Evolutionary conservation across 2,888 invertebrate species (phyloP).

Genomic region (Plagiodera versicolora): DNA sequence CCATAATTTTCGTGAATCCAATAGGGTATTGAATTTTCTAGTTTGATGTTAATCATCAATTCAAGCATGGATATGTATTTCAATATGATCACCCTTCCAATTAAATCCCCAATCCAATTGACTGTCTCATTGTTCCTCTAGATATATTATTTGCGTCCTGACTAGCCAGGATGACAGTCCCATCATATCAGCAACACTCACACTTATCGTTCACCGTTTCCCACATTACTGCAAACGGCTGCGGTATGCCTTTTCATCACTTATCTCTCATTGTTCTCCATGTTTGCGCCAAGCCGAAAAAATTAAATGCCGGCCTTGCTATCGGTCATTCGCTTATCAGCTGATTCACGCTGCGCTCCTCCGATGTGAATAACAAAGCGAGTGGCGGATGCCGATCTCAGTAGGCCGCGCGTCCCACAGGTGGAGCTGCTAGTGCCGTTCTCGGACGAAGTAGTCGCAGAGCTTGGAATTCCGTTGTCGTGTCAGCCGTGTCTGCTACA

Average conservation of each 20-base stretch:
- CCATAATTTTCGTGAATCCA: no score
- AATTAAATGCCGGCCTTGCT: slow-evolving; percentile 10
- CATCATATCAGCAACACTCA: background rate
- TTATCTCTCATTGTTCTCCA: slow-evolving; percentile 4
- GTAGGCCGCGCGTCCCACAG: slow-evolving; percentile 7
- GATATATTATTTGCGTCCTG: background rate
- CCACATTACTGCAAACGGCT: background rate
- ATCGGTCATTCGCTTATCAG: slow-evolving; percentile 21
- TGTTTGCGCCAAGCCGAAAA: slow-evolving; percentile 5
- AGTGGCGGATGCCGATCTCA: slow-evolving; percentile 14
- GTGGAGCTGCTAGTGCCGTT: slow-evolving; percentile 17
- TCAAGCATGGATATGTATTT: no score
- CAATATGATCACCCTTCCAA: no score
- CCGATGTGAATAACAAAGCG: slow-evolving; percentile 18
- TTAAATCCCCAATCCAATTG: no score
- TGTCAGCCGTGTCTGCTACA: slow-evolving; percentile 18
- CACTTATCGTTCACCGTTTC: background rate
- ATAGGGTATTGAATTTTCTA: no score
- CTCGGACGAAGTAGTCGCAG: slow-evolving; percentile 10
- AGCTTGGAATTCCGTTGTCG: slow-evolving; percentile 25
- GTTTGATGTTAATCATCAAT: no score
- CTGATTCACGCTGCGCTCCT: background rate
- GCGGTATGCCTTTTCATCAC: background rate
- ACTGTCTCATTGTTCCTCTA: no score
- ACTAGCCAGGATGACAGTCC: background rate